Conservation (phyloP, 2,113 vertebrate species). For the Neomonachus schauinslandi region DNA sequence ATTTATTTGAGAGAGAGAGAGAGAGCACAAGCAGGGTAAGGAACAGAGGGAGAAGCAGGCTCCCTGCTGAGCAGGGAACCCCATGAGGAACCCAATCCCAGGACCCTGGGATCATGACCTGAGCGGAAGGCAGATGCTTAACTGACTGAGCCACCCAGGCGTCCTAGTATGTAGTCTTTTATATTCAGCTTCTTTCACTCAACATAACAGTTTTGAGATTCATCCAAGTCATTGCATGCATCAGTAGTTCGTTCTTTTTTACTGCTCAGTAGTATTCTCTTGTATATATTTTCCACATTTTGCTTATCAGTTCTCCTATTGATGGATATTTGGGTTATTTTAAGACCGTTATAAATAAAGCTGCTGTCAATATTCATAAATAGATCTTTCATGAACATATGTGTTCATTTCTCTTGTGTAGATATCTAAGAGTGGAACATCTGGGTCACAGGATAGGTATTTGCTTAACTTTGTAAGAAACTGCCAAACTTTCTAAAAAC, state of each 20-base stretch:
- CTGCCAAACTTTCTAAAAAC: background rate
- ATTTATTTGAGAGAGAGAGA: no score
- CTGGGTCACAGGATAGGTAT: background rate
- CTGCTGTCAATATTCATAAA: background rate
- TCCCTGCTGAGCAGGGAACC: no score
- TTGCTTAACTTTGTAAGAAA: conserved; percentile 45
- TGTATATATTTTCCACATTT: background rate
- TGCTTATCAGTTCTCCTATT: background rate
- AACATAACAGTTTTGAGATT: background rate
- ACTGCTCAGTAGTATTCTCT: background rate
- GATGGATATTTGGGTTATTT: background rate
- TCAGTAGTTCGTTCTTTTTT: background rate
- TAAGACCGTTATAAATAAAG: conserved; percentile 26
- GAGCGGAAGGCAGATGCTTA: no score
- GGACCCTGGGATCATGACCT: no score
- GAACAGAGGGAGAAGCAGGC: no score
- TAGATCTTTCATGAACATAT: background rate
- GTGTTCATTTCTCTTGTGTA: conserved; percentile 37
- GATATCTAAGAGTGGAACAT: background rate
- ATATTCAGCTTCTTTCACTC: background rate
- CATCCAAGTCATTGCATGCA: background rate
- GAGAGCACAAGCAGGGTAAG: no score
- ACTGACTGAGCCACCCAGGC: no score
- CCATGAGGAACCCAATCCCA: no score
- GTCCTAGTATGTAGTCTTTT: background rate